Conservation (phyloP, 1,140 invertebrate genomes). For the Drusus annulatus region DNA sequence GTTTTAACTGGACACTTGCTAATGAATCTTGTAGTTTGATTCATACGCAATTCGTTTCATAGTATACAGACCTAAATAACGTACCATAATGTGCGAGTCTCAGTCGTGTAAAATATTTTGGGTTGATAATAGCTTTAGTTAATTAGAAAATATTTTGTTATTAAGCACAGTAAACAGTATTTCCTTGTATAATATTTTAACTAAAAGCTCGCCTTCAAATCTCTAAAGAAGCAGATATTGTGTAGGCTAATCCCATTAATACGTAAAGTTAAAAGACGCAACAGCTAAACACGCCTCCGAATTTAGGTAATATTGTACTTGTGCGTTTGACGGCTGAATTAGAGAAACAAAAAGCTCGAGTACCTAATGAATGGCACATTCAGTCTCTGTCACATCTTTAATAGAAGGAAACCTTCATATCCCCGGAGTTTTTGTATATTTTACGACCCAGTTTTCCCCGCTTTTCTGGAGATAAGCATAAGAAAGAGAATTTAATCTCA, state of each 20-base stretch:
- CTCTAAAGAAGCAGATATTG: too few relatives aligned
- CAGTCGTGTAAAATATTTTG: too few relatives aligned
- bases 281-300: conserved; percentile 1
- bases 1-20: too few relatives aligned
- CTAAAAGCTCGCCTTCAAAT: too few relatives aligned
- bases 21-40: too few relatives aligned
- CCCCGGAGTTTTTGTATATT: conserved; percentile 20
- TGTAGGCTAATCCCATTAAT: neutral
- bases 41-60: too few relatives aligned
- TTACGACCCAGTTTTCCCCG: conserved; percentile 12
- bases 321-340: conserved; percentile 32
- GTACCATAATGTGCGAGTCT: too few relatives aligned
- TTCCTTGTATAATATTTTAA: too few relatives aligned
- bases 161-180: too few relatives aligned
- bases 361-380: conserved; percentile 23
- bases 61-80: too few relatives aligned
- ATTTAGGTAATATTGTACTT: conserved; percentile 18
- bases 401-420: conserved; percentile 21
- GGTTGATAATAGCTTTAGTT: too few relatives aligned
- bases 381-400: conserved; percentile 19
- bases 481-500: conserved; percentile 11
- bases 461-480: neutral
- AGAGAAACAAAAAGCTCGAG: conserved; percentile 18
- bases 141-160: too few relatives aligned
- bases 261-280: neutral